Percentiles rank a stretch among this genome's conserved stretches.
phyloP scores from a whole-genome alignment of 2,113 vertebrate genomes.

The Crotalus horridus region DNA sequence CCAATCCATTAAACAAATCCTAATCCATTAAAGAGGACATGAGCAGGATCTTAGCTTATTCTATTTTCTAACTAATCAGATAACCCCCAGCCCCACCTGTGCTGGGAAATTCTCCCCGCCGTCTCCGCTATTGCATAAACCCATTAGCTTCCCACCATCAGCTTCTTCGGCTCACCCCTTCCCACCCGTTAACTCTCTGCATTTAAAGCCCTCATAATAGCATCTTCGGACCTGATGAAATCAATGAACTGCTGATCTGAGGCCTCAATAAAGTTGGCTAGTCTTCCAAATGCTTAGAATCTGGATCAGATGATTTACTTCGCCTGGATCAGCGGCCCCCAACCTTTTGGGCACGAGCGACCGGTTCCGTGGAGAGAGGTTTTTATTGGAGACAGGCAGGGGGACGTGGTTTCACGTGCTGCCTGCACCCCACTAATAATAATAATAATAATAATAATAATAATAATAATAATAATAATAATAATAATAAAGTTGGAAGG shows the following conservation, averaged over 20 bases:
- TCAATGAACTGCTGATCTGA: not conserved
- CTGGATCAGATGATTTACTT: not conserved
- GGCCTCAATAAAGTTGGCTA: not conserved
- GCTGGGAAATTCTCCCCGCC: not conserved
- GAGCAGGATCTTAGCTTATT: not conserved
- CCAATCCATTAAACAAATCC: not conserved
- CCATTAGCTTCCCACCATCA: not conserved
- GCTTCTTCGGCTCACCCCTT: not conserved
- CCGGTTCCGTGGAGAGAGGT: too few species aligned
- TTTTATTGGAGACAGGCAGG: too few species aligned
- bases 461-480: too few species aligned
- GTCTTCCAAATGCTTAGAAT: not conserved
- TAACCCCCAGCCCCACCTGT: not conserved
- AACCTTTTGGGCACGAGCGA: too few species aligned
- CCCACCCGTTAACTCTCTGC: not conserved
- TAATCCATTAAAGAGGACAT: not conserved
- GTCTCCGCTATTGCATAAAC: not conserved
- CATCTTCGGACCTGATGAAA: not conserved
- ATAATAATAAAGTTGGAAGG: too few species aligned
- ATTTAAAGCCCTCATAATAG: not conserved
- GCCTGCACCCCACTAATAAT: too few species aligned
- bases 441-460: too few species aligned
- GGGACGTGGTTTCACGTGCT: too few species aligned
- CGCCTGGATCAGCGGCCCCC: too few species aligned
- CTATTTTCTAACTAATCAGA: not conserved